These are phyloP conservation scores for Asobara japonica DNA, from an alignment of 1,140 invertebrate species.

Conservation along the genomic window DNA sequence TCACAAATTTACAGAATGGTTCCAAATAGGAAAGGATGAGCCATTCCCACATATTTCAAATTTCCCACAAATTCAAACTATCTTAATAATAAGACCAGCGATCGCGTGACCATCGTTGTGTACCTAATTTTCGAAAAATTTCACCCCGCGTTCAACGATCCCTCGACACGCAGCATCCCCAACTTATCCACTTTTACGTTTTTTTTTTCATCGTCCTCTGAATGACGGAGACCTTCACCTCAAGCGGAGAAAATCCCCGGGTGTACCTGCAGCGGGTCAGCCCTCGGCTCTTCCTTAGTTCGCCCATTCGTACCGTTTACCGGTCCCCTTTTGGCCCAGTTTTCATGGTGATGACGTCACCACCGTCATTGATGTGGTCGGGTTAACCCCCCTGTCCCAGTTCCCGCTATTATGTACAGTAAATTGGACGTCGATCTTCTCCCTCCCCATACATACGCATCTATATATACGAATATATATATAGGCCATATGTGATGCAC, in stretches of 20 bases:
- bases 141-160: too few species aligned
- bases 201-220: not conserved
- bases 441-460: too few species aligned
- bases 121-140: too few species aligned
- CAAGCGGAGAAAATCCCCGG: constrained; percentile 1
- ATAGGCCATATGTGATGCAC: too few species aligned
- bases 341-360: constrained; percentile 56
- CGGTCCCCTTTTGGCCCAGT: constrained; percentile 48
- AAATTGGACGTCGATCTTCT: constrained; percentile 14
- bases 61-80: too few species aligned
- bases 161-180: too few species aligned
- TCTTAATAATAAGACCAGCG: too few species aligned
- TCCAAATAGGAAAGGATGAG: too few species aligned
- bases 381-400: constrained; percentile 51
- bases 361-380: constrained; percentile 60
- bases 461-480: too few species aligned
- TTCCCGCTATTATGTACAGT: constrained; percentile 39
- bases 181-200: not conserved
- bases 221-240: constrained; percentile 4
- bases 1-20: too few species aligned
- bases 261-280: constrained; percentile 24
- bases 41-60: too few species aligned
- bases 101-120: too few species aligned
- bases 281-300: constrained; percentile 26
- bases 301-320: not conserved